Percentiles rank a stretch among this genome's conserved stretches.
Conservation (phyloP, 2,797 vertebrate species). For the Rhynchotus rufescens region DNA sequence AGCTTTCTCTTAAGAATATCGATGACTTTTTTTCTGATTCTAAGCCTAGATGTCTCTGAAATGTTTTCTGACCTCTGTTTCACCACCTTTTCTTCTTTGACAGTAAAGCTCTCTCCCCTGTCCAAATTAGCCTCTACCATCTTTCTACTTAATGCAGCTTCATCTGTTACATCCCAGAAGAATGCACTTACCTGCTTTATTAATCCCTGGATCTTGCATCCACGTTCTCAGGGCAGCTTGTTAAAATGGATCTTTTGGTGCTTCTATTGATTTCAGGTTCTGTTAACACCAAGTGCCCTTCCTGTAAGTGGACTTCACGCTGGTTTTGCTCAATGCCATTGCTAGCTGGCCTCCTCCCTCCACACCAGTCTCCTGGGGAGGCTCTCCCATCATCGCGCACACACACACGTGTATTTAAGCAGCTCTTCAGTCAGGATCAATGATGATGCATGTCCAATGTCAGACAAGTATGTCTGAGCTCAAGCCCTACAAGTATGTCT, state of each 20-base stretch:
- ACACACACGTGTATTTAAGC: not conserved
- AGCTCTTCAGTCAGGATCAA: not conserved
- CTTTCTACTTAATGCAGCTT: not conserved
- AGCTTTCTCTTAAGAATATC: not conserved
- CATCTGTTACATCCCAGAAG: not conserved
- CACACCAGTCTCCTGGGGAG: fast-evolving
- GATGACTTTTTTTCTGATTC: not conserved
- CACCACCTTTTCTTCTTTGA: not conserved
- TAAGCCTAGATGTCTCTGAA: not conserved
- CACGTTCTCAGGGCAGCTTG: constrained; percentile 8
- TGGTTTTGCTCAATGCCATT: not conserved
- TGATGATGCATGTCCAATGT: not conserved
- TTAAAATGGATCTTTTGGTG: constrained; percentile 32
- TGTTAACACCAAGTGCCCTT: not conserved
- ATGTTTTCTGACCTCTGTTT: not conserved
- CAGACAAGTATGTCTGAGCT: not conserved
- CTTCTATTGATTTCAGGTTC: constrained; percentile 5
- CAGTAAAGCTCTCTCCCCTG: not conserved
- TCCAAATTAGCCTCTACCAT: not conserved
- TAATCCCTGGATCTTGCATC: not conserved
- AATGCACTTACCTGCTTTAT: not conserved
- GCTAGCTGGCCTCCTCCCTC: not conserved
- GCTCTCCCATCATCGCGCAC: fast-evolving
- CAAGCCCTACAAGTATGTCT: too few species aligned
- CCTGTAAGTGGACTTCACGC: not conserved